Base-by-base conservation (phyloP, 1,140 invertebrate genomes). In the Drosophila varians region DNA sequence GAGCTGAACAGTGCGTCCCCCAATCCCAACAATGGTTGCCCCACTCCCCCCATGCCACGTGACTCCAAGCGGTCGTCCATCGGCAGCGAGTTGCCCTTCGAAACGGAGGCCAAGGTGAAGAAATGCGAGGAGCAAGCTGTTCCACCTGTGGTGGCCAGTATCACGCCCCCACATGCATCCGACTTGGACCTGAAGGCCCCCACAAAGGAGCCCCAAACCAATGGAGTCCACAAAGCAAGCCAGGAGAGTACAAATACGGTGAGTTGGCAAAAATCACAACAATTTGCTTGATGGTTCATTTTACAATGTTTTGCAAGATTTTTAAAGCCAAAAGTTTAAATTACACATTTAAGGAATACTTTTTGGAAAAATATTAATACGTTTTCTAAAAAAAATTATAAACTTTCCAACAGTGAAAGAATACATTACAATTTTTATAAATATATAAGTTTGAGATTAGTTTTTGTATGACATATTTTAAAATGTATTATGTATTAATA, bases 1-100 rank as follows among this genome's bases (percentile, higher is more conserved):
- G 80, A 86, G 42, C 62, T 86, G 2, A 80, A 46, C 16, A 74
- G 71, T 53, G 55, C 31, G 0, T 4, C 36, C 19, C 45, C 49
- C 0, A 45, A 31, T 11, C 45, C 49, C 0, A 45, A 31, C 4
- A 31, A 38, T 34, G 70, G 57, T 1, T 43, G 56, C 23, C 38
- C 62, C 4, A 62, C 49, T 7, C 64, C 55, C 7, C 49, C 49
- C n/a, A 54, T 61, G 21, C 40, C 65, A 5, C 53, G 70, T 1
- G 79, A 84, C 38, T 75, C 79, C 5, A 84, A 84, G 18, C 75
- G 79, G 1, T 49, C 80, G 5, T 83, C 79, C 5, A 57, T 83
- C 0, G 26, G 60, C 40, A 74, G 61, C 40, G 80, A 83, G 45
- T 42, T 75, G 58, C 52, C 19, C 48, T 83, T 79, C 47, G 43